A percentile compares a stretch with the other conserved stretches of the same genome.
Conservation (phyloP, 2,888 invertebrate species). For the Dermolepida albohirtum region DNA sequence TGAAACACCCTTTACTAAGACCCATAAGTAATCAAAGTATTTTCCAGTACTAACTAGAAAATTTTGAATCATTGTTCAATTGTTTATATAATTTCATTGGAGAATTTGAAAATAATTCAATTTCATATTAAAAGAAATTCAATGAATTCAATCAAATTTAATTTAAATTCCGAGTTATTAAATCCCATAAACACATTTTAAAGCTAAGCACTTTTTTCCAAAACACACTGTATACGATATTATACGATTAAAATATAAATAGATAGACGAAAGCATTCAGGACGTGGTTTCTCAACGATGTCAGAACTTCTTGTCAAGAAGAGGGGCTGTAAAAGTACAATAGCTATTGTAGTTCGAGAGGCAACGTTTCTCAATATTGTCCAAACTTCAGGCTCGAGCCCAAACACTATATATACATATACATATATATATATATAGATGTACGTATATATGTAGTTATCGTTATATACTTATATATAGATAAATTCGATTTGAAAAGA, state of each 20-base stretch:
- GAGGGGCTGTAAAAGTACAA: slow-evolving; percentile 53
- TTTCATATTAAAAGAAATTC: too few relatives aligned
- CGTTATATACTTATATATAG: slow-evolving; percentile 13
- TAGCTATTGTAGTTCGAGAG: slow-evolving; percentile 54
- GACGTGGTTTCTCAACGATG: slow-evolving; percentile 41
- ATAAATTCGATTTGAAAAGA: neutral
- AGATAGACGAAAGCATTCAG: slow-evolving; percentile 21
- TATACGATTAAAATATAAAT: slow-evolving; percentile 19
- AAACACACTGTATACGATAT: neutral
- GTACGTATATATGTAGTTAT: slow-evolving; percentile 19
- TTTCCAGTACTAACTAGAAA: too few relatives aligned
- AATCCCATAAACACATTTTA: too few relatives aligned
- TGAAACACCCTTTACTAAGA: too few relatives aligned
- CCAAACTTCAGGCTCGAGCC: slow-evolving; percentile 44
- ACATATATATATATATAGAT: too few relatives aligned
- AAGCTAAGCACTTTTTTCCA: too few relatives aligned
- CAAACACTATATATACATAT: slow-evolving; percentile 39
- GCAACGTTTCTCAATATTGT: slow-evolving; percentile 46
- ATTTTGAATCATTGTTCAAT: too few relatives aligned
- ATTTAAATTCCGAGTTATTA: too few relatives aligned
- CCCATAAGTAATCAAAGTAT: too few relatives aligned
- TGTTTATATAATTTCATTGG: too few relatives aligned
- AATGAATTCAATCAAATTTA: too few relatives aligned
- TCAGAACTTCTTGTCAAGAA: slow-evolving; percentile 46
- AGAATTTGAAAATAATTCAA: too few relatives aligned